These are phyloP conservation scores for Upupa epops DNA, from an alignment of 2,113 vertebrate genomes.

Conservation along the genomic window DNA sequence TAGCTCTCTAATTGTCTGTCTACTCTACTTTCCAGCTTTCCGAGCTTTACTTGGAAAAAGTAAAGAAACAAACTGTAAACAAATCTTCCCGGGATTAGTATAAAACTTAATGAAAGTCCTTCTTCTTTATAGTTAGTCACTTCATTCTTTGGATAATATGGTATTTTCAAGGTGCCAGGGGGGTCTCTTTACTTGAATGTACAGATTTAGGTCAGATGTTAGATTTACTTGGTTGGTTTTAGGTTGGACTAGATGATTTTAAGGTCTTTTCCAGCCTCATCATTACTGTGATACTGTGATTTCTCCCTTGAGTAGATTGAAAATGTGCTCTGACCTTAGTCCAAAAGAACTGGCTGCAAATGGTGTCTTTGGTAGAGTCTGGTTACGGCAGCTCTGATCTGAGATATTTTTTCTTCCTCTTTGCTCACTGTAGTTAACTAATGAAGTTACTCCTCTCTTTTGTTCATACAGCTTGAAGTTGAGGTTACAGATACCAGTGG, in stretches of 20 bases:
- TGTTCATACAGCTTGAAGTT: constrained; percentile 83
- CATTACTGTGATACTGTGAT: too few relatives aligned
- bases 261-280: too few relatives aligned
- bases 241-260: too few relatives aligned
- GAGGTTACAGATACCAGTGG: constrained; percentile 85
- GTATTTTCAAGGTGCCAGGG: constrained; percentile 15
- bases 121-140: not conserved
- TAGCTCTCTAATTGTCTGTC: not conserved
- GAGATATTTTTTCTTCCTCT: not conserved
- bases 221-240: too few relatives aligned
- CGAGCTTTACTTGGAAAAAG: not conserved
- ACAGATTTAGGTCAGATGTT: too few relatives aligned
- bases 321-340: not conserved
- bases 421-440: not conserved
- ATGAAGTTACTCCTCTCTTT: not conserved
- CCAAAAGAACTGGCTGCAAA: not conserved
- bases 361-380: not conserved
- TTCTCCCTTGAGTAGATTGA: not conserved
- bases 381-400: not conserved
- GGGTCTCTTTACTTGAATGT: not conserved
- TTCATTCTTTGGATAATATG: not conserved
- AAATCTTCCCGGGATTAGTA: not conserved
- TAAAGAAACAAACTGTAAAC: not conserved
- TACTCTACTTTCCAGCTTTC: not conserved
- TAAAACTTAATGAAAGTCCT: not conserved